Base-by-base conservation (phyloP, 2,797 vertebrate species). In the Catamblyrhynchus diadema region DNA sequence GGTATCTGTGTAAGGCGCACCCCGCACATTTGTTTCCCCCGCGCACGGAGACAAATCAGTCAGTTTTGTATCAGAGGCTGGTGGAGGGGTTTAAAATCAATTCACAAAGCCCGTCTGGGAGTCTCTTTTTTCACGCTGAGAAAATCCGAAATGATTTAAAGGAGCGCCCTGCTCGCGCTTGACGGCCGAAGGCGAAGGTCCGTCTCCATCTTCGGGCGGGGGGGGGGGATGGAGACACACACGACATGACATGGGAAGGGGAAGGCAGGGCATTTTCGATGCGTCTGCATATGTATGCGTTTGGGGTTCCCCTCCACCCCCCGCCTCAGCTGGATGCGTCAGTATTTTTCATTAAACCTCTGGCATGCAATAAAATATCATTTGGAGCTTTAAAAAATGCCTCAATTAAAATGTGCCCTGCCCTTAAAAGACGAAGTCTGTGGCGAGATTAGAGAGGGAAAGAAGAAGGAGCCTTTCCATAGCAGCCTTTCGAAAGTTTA, bases 301-400 rank as follows among this genome's bases (percentile, higher is more conserved):
- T 69, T 83, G 33, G 32, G 54, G 57, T 21, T 32, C 9, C 42
- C 24, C 33, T 32, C 14, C 53, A 5, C 20, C 51, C 51, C 27
- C 18, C 27, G 18, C 53, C 54, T 45, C 60, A 81, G 47, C 45
- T 59, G 53, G 33, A 39, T 83, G 64, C 24, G 54, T 79, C 85
- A 81, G 4, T 77, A 42, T 91, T 85, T 73, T 66, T 39, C 71
- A 96, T 91, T 88, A 90, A 96, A 81, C 69, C 88, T 24, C 45
- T 90, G 83, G 81, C 91, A 75, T 57, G 81, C 96, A 91, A 85
- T 95, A 94, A 97, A 97, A 96, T 95, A 96, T 86, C 84, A 81
- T 95, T 95, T 85, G 87, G 93, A 97, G 94, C 95, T 96, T 94
- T 60, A 92, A 95, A 96, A 91, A 95, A 94, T 62, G 25, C 37